Evolutionary conservation across 1,140 invertebrate species (phyloP).

Genomic region (Epicauta chinensis): DNA sequence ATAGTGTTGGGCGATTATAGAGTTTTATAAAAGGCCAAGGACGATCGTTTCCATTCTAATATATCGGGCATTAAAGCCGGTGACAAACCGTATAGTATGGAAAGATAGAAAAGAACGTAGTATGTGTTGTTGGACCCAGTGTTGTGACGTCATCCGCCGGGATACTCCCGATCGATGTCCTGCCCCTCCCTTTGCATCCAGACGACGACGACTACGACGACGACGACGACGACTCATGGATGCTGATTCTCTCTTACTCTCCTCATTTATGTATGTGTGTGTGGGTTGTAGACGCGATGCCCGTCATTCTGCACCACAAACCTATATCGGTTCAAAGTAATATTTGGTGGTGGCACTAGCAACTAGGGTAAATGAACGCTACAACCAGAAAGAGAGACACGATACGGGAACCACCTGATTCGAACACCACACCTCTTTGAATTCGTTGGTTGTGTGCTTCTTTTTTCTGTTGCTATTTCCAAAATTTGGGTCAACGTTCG

Average conservation of each 20-base stretch:
- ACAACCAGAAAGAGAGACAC: no score
- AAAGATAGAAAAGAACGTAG: slow-evolving; percentile 2
- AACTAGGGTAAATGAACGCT: slow-evolving; percentile 9
- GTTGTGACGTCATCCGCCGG: slow-evolving; percentile 33
- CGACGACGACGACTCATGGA: slow-evolving; percentile 7
- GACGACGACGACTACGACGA: slow-evolving; percentile 9
- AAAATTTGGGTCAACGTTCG: no score
- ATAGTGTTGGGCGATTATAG: no score
- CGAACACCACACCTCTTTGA: no score
- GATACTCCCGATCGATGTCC: slow-evolving; percentile 32
- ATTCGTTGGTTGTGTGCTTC: no score
- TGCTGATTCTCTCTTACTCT: slow-evolving; percentile 12
- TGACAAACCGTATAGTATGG: background rate
- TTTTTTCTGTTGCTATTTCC: no score
- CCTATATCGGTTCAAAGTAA: slow-evolving; percentile 6
- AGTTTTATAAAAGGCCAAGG: no score
- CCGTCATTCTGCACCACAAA: slow-evolving; percentile 10
- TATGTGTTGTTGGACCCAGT: slow-evolving; percentile 18
- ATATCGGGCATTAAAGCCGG: no score
- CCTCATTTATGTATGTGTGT: background rate
- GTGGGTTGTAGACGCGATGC: slow-evolving; percentile 8
- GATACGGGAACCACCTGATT: no score
- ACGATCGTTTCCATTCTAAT: no score
- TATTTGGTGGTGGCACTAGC: background rate
- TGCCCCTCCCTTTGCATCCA: slow-evolving; percentile 33